Evolutionary conservation across 2,888 invertebrate species (phyloP).

Genomic region (Augiades crinisus): DNA sequence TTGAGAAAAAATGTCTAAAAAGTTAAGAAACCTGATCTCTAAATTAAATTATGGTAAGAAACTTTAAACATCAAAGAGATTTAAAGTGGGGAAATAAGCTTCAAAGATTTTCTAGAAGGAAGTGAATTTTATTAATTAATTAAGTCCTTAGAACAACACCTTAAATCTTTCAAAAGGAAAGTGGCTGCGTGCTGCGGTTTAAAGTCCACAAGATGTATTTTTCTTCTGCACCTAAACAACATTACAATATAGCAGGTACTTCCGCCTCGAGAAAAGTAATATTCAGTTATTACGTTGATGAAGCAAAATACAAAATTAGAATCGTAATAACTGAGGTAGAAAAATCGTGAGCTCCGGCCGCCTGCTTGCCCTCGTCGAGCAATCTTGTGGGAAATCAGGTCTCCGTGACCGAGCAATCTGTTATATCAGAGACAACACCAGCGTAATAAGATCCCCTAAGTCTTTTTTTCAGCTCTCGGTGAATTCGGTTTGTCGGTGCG

Average conservation of each 20-base stretch:
- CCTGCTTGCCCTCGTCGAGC: conserved; percentile 32
- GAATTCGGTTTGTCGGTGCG: conserved; percentile 13
- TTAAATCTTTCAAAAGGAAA: too few relatives aligned
- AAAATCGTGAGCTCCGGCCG: conserved; percentile 30
- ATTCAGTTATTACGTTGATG: conserved; percentile 22
- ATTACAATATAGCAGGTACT: too few relatives aligned
- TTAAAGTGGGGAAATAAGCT: conserved; percentile 2
- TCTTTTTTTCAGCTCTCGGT: conserved; percentile 9
- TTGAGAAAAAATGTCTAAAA: too few relatives aligned
- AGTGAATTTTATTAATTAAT: too few relatives aligned
- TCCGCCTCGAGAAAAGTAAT: conserved; percentile 1
- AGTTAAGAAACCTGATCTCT: too few relatives aligned
- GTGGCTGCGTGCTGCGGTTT: too few relatives aligned
- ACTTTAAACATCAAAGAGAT: too few relatives aligned
- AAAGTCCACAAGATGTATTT: too few relatives aligned
- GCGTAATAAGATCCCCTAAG: conserved; percentile 13
- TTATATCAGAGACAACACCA: conserved; percentile 27
- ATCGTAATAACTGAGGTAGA: conserved; percentile 28
- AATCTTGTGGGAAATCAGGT: conserved; percentile 38
- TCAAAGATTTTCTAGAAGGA: too few relatives aligned
- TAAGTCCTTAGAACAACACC: too few relatives aligned
- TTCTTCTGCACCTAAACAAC: too few relatives aligned
- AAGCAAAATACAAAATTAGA: conserved; percentile 29
- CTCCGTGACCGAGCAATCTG: conserved; percentile 30
- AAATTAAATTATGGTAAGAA: too few relatives aligned